Conservation (phyloP, 1,140 invertebrate genomes). For the Drepana arcuata region DNA sequence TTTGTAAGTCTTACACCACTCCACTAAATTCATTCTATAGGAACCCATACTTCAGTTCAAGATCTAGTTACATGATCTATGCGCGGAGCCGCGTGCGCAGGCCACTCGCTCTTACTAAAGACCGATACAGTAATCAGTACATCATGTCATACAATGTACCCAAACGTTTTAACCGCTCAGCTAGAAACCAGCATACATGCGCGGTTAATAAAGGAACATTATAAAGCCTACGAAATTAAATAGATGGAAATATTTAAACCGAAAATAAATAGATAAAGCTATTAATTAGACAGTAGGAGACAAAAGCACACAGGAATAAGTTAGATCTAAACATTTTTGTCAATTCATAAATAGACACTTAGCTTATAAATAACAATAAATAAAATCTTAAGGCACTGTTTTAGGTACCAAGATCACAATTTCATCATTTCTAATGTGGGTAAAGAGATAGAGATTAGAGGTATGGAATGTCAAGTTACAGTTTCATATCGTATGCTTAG, state of each 20-base stretch:
- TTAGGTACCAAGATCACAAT: slow-evolving; percentile 67
- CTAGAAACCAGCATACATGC: no score
- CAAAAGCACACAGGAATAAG: slow-evolving; percentile 33
- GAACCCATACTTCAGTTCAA: slow-evolving; percentile 60
- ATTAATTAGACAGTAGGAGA: slow-evolving; percentile 19
- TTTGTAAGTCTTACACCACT: slow-evolving; percentile 20
- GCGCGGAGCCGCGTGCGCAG: no score
- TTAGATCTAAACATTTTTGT: slow-evolving; percentile 46
- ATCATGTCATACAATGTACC: no score
- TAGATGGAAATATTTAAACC: no score
- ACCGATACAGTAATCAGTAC: no score
- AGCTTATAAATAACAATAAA: slow-evolving; percentile 67
- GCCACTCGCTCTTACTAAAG: no score
- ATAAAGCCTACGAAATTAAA: no score
- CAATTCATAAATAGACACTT: slow-evolving; percentile 58
- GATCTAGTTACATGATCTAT: slow-evolving; percentile 39
- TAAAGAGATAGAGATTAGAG: slow-evolving; percentile 37
- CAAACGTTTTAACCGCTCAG: no score
- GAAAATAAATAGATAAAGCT: slow-evolving; percentile 33
- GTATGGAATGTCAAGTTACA: slow-evolving; percentile 59
- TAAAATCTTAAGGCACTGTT: slow-evolving; percentile 66
- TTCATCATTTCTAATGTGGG: slow-evolving; percentile 39
- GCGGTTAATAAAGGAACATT: no score
- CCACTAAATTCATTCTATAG: slow-evolving; percentile 57
- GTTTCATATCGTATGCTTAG: slow-evolving; percentile 14